Evolutionary conservation across 2,113 vertebrate genomes (phyloP).

Genomic region (Pycnonotus jocosus): DNA sequence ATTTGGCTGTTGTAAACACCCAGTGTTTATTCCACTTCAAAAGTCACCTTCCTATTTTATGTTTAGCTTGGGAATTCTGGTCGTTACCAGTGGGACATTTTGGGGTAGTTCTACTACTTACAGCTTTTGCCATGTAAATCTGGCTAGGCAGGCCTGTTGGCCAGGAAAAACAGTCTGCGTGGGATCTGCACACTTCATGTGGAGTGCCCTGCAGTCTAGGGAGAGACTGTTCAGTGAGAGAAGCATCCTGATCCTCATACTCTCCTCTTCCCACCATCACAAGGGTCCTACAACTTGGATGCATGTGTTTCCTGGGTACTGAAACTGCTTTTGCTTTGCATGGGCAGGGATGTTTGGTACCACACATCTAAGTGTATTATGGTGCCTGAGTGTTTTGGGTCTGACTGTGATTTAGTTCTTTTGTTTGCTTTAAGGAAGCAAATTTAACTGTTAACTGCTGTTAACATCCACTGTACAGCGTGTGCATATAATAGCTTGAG

Average conservation of each 20-base stretch:
- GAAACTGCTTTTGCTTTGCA: not conserved
- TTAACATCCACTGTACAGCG: conserved; percentile 48
- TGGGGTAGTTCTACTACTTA: not conserved
- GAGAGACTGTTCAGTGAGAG: not conserved
- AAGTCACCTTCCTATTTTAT: not conserved
- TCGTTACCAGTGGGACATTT: not conserved
- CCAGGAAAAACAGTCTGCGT: not conserved
- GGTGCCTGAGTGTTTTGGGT: not conserved
- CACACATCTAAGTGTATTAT: not conserved
- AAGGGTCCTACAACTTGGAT: not conserved
- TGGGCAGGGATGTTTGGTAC: not conserved
- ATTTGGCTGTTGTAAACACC: not conserved
- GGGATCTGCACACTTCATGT: not conserved
- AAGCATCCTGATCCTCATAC: not conserved
- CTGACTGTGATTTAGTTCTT: not conserved
- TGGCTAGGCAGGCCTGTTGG: not conserved
- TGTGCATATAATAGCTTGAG: conserved; percentile 39
- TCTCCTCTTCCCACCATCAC: not conserved
- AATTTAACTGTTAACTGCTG: conserved; percentile 53
- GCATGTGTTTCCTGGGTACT: not conserved
- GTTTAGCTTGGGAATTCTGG: not conserved
- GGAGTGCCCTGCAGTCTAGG: fast-evolving
- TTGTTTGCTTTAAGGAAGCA: conserved; percentile 6
- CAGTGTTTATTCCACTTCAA: not conserved
- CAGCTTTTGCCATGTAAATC: not conserved